Percentiles rank a stretch among this genome's conserved stretches.
phyloP scores from a whole-genome alignment of 2,888 invertebrate species.

The Psylliodes chrysocephalus region DNA sequence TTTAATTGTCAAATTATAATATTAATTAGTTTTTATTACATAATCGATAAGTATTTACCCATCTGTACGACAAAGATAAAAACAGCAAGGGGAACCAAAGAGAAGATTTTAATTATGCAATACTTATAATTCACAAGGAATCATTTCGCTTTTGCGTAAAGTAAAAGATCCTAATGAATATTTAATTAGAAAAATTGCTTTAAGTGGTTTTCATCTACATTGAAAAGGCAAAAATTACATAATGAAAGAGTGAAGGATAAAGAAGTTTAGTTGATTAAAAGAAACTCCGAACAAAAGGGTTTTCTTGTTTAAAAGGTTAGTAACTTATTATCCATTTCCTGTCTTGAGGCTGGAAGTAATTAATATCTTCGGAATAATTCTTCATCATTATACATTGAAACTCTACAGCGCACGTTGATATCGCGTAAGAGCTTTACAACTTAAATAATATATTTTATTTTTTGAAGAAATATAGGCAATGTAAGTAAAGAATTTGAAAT shows the following conservation, averaged over 20 bases:
- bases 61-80: too few species aligned
- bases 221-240: not conserved
- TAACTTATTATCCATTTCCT: not conserved
- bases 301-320: not conserved
- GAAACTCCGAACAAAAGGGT: not conserved
- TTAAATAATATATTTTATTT: too few species aligned
- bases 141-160: not conserved
- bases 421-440: too few species aligned
- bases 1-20: too few species aligned
- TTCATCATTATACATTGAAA: too few species aligned
- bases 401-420: too few species aligned
- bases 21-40: too few species aligned
- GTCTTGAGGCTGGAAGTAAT: too few species aligned
- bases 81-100: not conserved
- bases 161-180: conserved; percentile 5
- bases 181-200: conserved; percentile 14
- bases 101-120: not conserved
- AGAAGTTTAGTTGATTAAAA: not conserved
- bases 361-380: too few species aligned
- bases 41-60: too few species aligned
- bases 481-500: too few species aligned
- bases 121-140: conserved; percentile 1
- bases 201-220: conserved; percentile 8
- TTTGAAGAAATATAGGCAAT: too few species aligned
- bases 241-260: not conserved